Evolutionary conservation across 2,113 vertebrate species (phyloP).

Genomic region (Elanoides forficatus): DNA sequence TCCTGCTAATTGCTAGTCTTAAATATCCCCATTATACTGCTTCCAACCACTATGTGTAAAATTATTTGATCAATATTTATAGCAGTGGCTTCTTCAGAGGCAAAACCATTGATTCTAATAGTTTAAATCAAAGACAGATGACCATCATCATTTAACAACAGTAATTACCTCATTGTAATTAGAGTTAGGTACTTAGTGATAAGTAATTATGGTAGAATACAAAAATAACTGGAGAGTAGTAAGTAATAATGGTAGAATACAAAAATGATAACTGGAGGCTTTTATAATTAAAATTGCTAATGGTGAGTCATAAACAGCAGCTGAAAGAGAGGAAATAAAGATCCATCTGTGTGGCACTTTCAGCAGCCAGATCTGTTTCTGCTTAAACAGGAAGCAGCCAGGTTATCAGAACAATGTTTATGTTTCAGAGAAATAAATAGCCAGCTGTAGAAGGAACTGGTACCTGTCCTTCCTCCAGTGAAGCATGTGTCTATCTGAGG

Average conservation of each 20-base stretch:
- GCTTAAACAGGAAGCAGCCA: neutral
- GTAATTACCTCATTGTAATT: neutral
- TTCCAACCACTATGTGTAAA: neutral
- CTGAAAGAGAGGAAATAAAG: neutral
- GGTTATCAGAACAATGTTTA: neutral
- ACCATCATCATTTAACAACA: neutral
- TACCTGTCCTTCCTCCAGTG: neutral
- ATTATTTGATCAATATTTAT: neutral
- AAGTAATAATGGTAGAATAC: neutral
- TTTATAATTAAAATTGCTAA: neutral
- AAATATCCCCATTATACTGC: neutral
- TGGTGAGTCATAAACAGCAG: conserved; percentile 25
- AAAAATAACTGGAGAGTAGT: neutral
- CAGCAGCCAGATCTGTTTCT: neutral
- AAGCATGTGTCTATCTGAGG: neutral
- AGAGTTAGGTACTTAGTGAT: neutral
- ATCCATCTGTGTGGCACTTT: neutral
- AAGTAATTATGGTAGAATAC: neutral
- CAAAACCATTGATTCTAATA: neutral
- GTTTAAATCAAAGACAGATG: neutral
- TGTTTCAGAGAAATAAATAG: neutral
- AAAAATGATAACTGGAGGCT: neutral
- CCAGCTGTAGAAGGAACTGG: neutral
- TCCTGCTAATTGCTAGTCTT: neutral
- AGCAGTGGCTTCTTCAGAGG: neutral